phyloP scores from a whole-genome alignment of 1,140 invertebrate species.

The Drosophila busckii region DNA sequence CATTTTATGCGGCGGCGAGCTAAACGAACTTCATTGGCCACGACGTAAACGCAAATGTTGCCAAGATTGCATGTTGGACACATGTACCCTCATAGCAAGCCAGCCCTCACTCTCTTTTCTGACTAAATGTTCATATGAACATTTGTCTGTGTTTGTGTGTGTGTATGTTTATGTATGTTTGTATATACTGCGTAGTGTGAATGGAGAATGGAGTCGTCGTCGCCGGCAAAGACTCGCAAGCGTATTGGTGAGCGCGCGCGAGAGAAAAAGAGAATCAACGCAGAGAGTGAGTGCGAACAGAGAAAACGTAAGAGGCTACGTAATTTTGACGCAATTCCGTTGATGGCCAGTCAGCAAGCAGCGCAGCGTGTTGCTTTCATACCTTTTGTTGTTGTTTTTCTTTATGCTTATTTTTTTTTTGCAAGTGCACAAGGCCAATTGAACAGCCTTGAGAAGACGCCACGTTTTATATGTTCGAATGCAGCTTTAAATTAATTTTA shows the following conservation, averaged over 20 bases:
- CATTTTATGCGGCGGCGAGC: slow-evolving; percentile 49
- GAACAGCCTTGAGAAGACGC: slow-evolving; percentile 11
- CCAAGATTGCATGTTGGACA: no score
- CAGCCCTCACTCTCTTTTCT: slow-evolving; percentile 3
- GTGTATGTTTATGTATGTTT: no score
- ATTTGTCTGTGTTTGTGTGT: no score
- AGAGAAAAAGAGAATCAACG: neutral
- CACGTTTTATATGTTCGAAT: neutral
- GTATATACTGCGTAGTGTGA: no score
- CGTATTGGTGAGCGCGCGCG: slow-evolving; percentile 3
- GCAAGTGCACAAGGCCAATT: neutral
- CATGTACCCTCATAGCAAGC: no score
- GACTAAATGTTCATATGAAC: no score
- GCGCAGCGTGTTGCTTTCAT: slow-evolving; percentile 1
- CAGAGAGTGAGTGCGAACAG: slow-evolving; percentile 6
- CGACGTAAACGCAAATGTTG: slow-evolving; percentile 62
- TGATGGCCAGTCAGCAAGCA: neutral
- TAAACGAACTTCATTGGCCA: slow-evolving; percentile 60
- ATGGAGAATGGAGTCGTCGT: slow-evolving; percentile 44
- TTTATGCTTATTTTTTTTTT: neutral
- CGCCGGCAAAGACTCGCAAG: slow-evolving; percentile 31
- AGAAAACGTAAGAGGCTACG: slow-evolving; percentile 31
- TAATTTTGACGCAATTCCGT: slow-evolving; percentile 11
- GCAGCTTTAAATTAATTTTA: neutral
- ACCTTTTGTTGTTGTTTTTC: neutral